Percentiles rank a stretch among this genome's conserved stretches.
Conservation (phyloP, 2,797 vertebrate genomes). For the Brachymystax lenok region DNA sequence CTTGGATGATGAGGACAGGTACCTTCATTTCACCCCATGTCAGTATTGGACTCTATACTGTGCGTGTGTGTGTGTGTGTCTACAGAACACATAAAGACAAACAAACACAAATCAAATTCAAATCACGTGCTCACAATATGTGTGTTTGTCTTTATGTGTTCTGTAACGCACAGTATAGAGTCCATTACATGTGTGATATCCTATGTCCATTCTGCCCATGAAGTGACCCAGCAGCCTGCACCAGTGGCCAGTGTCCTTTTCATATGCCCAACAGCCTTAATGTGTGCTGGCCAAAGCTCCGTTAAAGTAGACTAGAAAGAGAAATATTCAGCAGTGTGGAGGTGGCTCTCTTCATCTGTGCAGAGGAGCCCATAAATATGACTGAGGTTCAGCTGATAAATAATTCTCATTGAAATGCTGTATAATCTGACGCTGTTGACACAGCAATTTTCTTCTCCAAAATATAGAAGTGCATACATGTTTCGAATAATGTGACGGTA, state of each 20-base stretch:
- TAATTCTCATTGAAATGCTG: conserved; percentile 64
- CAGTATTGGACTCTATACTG: conserved; percentile 38
- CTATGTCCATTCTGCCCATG: neutral
- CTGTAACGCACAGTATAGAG: no score
- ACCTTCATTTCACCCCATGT: conserved; percentile 64
- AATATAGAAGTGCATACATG: conserved; percentile 29
- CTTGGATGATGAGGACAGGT: conserved; percentile 63
- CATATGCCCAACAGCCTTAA: neutral
- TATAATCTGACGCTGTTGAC: conserved; percentile 57
- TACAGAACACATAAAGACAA: no score
- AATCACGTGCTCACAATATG: no score
- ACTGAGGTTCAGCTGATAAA: conserved; percentile 62
- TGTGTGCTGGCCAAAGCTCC: conserved; percentile 24
- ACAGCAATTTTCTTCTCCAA: conserved; percentile 43
- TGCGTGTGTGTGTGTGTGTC: no score
- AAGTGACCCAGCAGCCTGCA: no score
- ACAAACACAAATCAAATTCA: no score
- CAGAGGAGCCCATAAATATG: conserved; percentile 50
- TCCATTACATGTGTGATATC: no score
- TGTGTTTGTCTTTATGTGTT: no score
- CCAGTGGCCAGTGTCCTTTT: conserved; percentile 7
- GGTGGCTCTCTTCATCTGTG: conserved; percentile 18
- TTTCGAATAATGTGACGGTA: conserved; percentile 21
- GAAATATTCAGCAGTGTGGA: conserved; percentile 68
- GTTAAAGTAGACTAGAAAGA: conserved; percentile 66